Percentiles rank a stretch among this genome's conserved stretches.
phyloP scores from a whole-genome alignment of 2,797 vertebrate genomes.

The Clamator glandarius region DNA sequence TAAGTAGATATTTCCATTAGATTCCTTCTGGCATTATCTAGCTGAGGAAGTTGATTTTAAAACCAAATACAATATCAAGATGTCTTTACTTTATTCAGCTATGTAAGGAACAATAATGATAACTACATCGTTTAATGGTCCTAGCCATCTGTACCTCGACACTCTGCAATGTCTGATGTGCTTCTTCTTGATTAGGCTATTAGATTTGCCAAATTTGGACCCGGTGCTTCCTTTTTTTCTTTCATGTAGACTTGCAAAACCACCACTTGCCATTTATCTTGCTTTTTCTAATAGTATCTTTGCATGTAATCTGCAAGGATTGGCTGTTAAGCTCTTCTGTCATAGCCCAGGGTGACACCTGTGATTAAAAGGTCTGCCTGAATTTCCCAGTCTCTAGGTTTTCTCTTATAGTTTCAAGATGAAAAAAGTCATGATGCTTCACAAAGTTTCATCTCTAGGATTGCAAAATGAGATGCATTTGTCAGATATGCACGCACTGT shows the following conservation, averaged over 20 bases:
- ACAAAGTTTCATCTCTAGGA: not conserved
- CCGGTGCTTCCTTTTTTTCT: not conserved
- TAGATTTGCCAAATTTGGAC: not conserved
- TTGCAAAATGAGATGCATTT: not conserved
- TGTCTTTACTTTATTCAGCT: slow-evolving; percentile 28
- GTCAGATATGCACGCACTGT: not conserved
- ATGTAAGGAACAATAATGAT: slow-evolving; percentile 18
- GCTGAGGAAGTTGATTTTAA: slow-evolving; percentile 61
- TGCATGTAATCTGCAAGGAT: not conserved
- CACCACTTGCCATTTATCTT: slow-evolving; percentile 1
- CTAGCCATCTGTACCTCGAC: not conserved
- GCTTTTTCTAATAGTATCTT: not conserved
- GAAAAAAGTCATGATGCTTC: not conserved
- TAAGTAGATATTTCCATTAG: slow-evolving; percentile 43
- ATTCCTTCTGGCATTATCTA: slow-evolving; percentile 38
- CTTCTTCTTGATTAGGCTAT: slow-evolving; percentile 37
- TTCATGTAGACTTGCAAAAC: slow-evolving; percentile 1
- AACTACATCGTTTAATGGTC: slow-evolving; percentile 27
- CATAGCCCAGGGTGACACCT: not conserved
- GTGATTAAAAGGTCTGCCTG: slow-evolving; percentile 46
- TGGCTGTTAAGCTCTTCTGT: slow-evolving; percentile 19
- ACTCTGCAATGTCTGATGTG: not conserved
- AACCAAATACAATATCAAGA: slow-evolving; percentile 44
- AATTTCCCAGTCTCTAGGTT: not conserved
- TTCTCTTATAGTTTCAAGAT: slow-evolving; percentile 4